phyloP scores from a whole-genome alignment of 1,140 invertebrate genomes.

The Coenobita brevimanus region DNA sequence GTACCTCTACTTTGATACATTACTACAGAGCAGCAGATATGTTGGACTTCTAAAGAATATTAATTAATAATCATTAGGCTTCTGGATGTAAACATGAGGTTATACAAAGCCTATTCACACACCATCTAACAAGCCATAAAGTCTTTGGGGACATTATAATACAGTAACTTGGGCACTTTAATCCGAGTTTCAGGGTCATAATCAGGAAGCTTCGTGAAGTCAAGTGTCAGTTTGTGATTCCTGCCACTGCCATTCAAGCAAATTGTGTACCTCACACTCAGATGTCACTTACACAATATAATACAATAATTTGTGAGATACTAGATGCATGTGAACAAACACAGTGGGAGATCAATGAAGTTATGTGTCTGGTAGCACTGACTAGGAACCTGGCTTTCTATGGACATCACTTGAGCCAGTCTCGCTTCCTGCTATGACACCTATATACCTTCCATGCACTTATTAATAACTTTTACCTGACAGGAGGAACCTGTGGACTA shows the following conservation, averaged over 20 bases:
- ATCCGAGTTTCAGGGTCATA: slow-evolving; percentile 44
- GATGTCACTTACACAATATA: neutral
- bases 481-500: slow-evolving; percentile 57
- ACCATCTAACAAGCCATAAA: slow-evolving; percentile 61
- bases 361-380: too few species aligned
- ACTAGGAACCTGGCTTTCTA: neutral
- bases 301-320: neutral
- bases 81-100: slow-evolving; percentile 63
- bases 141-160: slow-evolving; percentile 54
- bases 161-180: slow-evolving; percentile 51
- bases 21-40: slow-evolving; percentile 66
- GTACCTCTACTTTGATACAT: slow-evolving; percentile 58
- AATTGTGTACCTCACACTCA: neutral
- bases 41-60: slow-evolving; percentile 61
- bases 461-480: slow-evolving; percentile 55
- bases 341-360: neutral
- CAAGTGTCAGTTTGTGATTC: slow-evolving; percentile 17
- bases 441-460: slow-evolving; percentile 45
- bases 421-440: slow-evolving; percentile 34
- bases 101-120: slow-evolving; percentile 61
- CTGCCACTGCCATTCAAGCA: neutral
- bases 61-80: slow-evolving; percentile 54
- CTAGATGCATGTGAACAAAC: neutral
- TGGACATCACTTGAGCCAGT: slow-evolving; percentile 20
- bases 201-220: slow-evolving; percentile 18